Percentiles rank a stretch among this genome's conserved stretches.
These are phyloP conservation scores for Patella ulyssiponensis DNA, from an alignment of 2,888 invertebrate genomes.

Conservation along the genomic window DNA sequence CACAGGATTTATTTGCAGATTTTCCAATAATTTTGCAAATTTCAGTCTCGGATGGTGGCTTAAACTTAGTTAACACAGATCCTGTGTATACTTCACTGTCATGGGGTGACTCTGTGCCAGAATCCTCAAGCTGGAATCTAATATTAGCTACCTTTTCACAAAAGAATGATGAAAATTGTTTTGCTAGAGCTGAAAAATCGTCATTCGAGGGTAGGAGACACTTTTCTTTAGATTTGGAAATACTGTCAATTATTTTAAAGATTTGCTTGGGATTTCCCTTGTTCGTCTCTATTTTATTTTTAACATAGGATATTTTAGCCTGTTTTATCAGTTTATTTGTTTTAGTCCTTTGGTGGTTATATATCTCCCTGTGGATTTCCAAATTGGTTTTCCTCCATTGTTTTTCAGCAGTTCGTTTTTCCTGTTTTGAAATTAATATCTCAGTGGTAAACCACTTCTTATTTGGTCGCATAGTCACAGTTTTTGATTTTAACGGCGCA, in stretches of 20 bases:
- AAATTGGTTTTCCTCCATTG: neutral
- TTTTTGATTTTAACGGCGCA: constrained; percentile 1
- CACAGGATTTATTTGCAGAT: no score
- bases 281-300: neutral
- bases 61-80: no score
- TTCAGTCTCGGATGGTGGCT: no score
- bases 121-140: neutral
- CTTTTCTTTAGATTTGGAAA: neutral
- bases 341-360: neutral
- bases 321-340: neutral
- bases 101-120: neutral
- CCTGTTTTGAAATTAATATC: neutral
- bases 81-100: neutral
- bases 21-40: no score
- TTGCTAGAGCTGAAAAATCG: neutral
- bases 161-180: neutral
- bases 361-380: neutral
- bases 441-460: constrained; percentile 1
- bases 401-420: constrained; percentile 11
- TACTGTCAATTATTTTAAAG: neutral
- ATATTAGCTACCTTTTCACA: constrained; percentile 1
- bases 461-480: neutral
- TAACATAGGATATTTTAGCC: neutral
- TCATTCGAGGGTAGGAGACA: neutral
- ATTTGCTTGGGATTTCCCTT: neutral